These are phyloP conservation scores for Dysmachus trigonus DNA, from an alignment of 2,888 invertebrate species.

Conservation along the genomic window DNA sequence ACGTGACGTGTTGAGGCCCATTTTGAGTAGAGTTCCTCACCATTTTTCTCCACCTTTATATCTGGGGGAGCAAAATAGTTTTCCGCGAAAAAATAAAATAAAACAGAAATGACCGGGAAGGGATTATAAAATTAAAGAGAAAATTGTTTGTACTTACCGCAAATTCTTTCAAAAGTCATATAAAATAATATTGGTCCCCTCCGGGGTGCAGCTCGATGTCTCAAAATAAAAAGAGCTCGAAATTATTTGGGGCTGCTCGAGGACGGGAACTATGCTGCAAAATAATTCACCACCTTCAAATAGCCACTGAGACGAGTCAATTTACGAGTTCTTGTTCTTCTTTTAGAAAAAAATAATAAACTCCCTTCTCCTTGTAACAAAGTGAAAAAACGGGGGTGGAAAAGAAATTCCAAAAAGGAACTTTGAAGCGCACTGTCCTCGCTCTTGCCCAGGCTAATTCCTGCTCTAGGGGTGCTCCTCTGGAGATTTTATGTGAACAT, in stretches of 20 bases:
- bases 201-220: slow-evolving; percentile 61
- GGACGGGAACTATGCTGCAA: not conserved
- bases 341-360: no score
- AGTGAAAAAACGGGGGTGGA: not conserved
- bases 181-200: slow-evolving; percentile 72
- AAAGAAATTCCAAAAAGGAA: not conserved
- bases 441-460: not conserved
- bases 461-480: not conserved
- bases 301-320: not conserved
- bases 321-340: not conserved
- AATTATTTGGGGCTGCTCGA: not conserved
- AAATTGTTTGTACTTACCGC: slow-evolving; percentile 73
- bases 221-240: slow-evolving; percentile 55
- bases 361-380: not conserved
- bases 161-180: slow-evolving; percentile 96
- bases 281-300: slow-evolving; percentile 12
- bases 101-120: not conserved
- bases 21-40: not conserved
- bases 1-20: not conserved
- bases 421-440: not conserved
- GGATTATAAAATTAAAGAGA: not conserved
- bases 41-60: not conserved
- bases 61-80: not conserved
- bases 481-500: not conserved
- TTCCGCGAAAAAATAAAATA: not conserved